phyloP scores from a whole-genome alignment of 2,113 vertebrate species.

The Guaruba guarouba region DNA sequence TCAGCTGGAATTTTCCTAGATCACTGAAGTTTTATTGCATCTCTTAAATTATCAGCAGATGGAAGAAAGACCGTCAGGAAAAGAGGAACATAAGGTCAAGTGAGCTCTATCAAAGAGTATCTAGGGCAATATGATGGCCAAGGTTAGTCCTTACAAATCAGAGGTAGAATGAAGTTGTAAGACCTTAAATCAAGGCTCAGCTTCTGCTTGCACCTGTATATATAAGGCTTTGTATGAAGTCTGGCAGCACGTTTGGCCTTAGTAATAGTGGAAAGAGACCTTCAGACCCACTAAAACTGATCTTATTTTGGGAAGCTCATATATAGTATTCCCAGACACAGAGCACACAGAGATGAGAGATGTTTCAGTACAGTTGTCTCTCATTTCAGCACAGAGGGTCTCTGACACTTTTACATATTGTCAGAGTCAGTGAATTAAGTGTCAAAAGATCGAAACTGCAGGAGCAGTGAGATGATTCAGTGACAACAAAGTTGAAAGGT shows the following conservation, averaged over 20 bases:
- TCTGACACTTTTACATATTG: background rate
- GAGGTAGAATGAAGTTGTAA: background rate
- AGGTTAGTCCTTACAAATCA: background rate
- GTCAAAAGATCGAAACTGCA: background rate
- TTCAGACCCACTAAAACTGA: background rate
- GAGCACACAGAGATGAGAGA: background rate
- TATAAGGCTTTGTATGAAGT: background rate
- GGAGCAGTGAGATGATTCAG: background rate
- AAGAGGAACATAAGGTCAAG: background rate
- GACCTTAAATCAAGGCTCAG: background rate
- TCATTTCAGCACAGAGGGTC: background rate
- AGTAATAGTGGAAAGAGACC: background rate
- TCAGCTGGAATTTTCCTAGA: background rate
- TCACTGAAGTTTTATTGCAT: background rate
- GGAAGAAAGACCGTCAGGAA: background rate
- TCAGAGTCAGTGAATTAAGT: background rate
- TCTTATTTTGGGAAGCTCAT: background rate
- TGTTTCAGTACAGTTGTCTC: background rate
- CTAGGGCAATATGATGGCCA: too few relatives aligned
- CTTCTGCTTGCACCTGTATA: background rate
- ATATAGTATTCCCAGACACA: background rate
- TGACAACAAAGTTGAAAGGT: background rate
- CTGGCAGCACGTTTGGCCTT: background rate
- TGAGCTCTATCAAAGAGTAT: background rate
- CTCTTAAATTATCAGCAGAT: background rate